These are phyloP conservation scores for Drosophila guanche DNA, from an alignment of 1,140 invertebrate species.

Conservation along the genomic window DNA sequence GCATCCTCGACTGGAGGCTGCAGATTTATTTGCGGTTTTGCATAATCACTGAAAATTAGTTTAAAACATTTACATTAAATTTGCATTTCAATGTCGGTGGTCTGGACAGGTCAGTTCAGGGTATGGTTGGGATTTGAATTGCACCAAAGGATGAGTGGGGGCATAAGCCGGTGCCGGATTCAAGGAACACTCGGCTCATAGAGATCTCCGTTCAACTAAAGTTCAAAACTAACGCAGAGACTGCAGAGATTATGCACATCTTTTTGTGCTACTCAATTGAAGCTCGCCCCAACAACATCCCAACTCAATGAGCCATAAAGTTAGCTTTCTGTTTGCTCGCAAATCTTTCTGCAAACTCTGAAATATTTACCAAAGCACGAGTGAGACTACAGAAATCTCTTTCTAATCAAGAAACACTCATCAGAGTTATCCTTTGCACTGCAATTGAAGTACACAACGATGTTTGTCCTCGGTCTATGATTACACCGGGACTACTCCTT, in stretches of 20 bases:
- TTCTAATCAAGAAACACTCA: constrained; percentile 34
- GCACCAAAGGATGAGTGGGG: too few relatives aligned
- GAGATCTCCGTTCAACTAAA: too few relatives aligned
- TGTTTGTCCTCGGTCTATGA: constrained; percentile 29
- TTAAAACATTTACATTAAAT: constrained; percentile 80
- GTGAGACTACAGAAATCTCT: constrained; percentile 12
- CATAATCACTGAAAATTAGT: constrained; percentile 81
- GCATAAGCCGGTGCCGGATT: too few relatives aligned
- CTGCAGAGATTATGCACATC: too few relatives aligned
- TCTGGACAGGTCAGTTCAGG: background rate
- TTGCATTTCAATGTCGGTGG: constrained; percentile 70
- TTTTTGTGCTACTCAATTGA: background rate
- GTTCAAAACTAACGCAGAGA: too few relatives aligned
- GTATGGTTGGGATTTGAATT: too few relatives aligned
- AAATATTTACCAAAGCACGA: constrained; percentile 27
- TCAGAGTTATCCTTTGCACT: constrained; percentile 28
- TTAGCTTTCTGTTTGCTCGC: constrained; percentile 18
- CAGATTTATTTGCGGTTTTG: constrained; percentile 81
- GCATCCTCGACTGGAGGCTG: constrained; percentile 50
- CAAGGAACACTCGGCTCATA: too few relatives aligned
- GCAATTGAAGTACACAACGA: constrained; percentile 10
- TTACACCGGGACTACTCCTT: constrained; percentile 8
- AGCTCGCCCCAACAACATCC: background rate
- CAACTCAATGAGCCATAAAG: constrained; percentile 26
- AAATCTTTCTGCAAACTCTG: background rate